Evolutionary conservation across 2,113 vertebrate species (phyloP).

Genomic region (Scomber scombrus): DNA sequence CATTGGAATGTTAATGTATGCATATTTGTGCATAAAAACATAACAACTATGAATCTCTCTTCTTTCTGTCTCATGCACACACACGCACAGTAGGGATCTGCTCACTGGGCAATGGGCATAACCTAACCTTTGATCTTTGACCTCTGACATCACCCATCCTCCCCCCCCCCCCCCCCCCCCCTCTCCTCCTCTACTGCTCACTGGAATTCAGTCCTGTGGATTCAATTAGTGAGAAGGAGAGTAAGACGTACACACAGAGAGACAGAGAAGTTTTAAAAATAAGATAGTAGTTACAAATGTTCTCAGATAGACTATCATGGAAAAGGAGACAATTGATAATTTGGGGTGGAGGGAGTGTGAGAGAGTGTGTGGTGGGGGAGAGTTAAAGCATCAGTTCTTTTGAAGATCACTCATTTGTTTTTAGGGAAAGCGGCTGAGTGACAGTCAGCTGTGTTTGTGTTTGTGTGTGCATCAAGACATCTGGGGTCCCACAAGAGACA

Average conservation of each 20-base stretch:
- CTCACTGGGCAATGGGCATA: slow-evolving; percentile 60
- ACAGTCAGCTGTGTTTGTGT: slow-evolving; percentile 33
- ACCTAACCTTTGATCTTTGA: slow-evolving; percentile 71
- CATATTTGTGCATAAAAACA: slow-evolving; percentile 49
- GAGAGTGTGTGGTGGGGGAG: not conserved
- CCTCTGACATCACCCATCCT: slow-evolving; percentile 59
- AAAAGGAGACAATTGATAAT: slow-evolving; percentile 32
- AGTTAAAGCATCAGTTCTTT: slow-evolving; percentile 16
- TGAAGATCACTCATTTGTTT: slow-evolving; percentile 24
- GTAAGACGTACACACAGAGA: not conserved
- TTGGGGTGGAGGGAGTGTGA: slow-evolving; percentile 7
- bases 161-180: slow-evolving; percentile 24
- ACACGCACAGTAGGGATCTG: slow-evolving; percentile 67
- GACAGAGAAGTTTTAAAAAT: slow-evolving; percentile 30
- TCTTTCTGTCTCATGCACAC: slow-evolving; percentile 24
- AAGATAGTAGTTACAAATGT: slow-evolving; percentile 72
- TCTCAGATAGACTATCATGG: not conserved
- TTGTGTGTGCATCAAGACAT: not conserved
- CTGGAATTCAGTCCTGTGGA: slow-evolving; percentile 79
- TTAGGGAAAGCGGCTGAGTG: slow-evolving; percentile 1
- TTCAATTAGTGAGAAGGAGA: slow-evolving; percentile 68
- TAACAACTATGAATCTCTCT: slow-evolving; percentile 37
- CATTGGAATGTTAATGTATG: slow-evolving; percentile 43
- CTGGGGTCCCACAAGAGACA: not conserved
- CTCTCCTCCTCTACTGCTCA: slow-evolving; percentile 39